phyloP scores from a whole-genome alignment of 2,113 vertebrate genomes.

The Malurus melanocephalus region DNA sequence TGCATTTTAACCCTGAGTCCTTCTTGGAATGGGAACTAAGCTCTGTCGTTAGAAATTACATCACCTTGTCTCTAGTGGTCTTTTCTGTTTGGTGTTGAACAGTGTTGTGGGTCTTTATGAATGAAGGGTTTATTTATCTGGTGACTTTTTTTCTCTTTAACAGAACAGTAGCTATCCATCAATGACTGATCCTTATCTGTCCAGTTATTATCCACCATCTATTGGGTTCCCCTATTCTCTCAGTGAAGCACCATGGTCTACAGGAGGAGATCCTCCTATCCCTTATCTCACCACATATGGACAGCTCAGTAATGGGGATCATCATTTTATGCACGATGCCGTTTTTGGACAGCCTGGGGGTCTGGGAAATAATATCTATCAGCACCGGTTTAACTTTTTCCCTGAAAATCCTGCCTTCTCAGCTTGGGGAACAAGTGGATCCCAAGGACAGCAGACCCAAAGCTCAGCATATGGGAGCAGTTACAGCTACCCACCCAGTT shows the following conservation, averaged over 20 bases:
- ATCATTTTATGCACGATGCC: slow-evolving; percentile 93
- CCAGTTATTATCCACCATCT: slow-evolving; percentile 94
- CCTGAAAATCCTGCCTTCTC: slow-evolving; percentile 94
- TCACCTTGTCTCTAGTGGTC: neutral
- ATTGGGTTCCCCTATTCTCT: slow-evolving; percentile 94
- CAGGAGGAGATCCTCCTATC: slow-evolving; percentile 92
- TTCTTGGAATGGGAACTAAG: neutral
- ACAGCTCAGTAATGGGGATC: slow-evolving; percentile 93
- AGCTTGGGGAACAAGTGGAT: slow-evolving; percentile 91
- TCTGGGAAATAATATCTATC: slow-evolving; percentile 90
- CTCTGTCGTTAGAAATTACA: neutral
- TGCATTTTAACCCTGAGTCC: neutral
- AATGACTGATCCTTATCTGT: slow-evolving; percentile 93
- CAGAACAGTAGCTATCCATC: slow-evolving; percentile 96
- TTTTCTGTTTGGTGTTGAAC: neutral
- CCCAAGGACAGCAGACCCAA: slow-evolving; percentile 93
- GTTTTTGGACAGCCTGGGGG: slow-evolving; percentile 93
- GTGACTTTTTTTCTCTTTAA: slow-evolving; percentile 29
- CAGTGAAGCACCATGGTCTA: slow-evolving; percentile 94
- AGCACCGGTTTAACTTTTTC: slow-evolving; percentile 94
- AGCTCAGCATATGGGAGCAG: slow-evolving; percentile 91
- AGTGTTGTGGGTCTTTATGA: neutral
- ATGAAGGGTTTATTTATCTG: neutral
- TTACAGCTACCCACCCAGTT: slow-evolving; percentile 93
- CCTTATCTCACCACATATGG: slow-evolving; percentile 93